Conservation (phyloP, 2,888 invertebrate species). For the Athetis lepigone region DNA sequence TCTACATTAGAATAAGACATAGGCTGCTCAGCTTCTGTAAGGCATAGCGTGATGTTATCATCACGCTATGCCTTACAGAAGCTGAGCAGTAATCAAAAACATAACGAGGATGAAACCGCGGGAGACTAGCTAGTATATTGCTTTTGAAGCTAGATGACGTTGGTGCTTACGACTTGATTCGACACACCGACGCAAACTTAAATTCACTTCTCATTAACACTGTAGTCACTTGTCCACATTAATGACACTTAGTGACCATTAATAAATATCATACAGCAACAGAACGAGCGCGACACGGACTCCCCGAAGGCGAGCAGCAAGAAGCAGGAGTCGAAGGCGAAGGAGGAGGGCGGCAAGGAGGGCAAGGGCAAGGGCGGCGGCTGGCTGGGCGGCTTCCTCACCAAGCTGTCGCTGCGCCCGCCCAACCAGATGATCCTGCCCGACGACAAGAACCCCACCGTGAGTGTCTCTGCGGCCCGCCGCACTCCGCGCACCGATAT, state of each 20-base stretch:
- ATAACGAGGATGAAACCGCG: too few relatives aligned
- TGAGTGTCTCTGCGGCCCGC: slow-evolving; percentile 85
- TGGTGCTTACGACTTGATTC: too few relatives aligned
- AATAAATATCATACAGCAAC: slow-evolving; percentile 48
- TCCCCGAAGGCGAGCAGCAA: slow-evolving; percentile 60
- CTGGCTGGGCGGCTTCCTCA: slow-evolving; percentile 97
- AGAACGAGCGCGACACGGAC: slow-evolving; percentile 94
- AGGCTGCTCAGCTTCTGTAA: too few relatives aligned
- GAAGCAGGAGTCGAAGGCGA: slow-evolving; percentile 55
- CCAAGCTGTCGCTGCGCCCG: slow-evolving; percentile 94
- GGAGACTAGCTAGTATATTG: too few relatives aligned
- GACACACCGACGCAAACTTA: too few relatives aligned
- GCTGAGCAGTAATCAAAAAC: too few relatives aligned
- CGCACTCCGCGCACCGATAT: slow-evolving; percentile 34
- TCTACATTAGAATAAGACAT: too few relatives aligned
- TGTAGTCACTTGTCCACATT: background rate
- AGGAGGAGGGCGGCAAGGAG: slow-evolving; percentile 53
- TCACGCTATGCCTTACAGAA: too few relatives aligned
- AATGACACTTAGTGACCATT: background rate
- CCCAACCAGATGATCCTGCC: slow-evolving; percentile 99
- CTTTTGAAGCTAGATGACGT: too few relatives aligned
- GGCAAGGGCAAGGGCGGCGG: slow-evolving; percentile 84
- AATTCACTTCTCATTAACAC: background rate
- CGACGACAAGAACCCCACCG: slow-evolving; percentile 97
- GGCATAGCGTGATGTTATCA: too few relatives aligned